phyloP scores from a whole-genome alignment of 1,140 invertebrate genomes.

The Panagrolaimus sp. region DNA sequence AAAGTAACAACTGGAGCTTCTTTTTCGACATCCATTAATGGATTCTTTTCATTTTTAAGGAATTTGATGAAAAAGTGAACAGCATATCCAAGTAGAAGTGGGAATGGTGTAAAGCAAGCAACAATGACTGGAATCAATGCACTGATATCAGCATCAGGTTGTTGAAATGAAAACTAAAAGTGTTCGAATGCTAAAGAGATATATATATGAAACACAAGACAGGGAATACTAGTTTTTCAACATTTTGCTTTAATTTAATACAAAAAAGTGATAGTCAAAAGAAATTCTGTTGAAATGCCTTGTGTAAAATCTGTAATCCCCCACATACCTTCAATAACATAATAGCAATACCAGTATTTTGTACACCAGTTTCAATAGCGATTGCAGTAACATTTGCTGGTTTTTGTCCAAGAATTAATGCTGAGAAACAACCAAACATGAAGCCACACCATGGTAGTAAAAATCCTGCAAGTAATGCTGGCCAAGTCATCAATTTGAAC shows the following conservation, averaged over 20 bases:
- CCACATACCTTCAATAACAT: slow-evolving; percentile 69
- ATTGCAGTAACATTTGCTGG: slow-evolving; percentile 70
- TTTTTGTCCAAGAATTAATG: slow-evolving; percentile 44
- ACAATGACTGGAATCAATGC: slow-evolving; percentile 76
- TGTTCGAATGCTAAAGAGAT: too few relatives aligned
- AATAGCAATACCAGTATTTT: slow-evolving; percentile 87
- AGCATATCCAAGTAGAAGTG: slow-evolving; percentile 63
- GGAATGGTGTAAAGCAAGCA: slow-evolving; percentile 85
- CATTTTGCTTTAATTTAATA: too few relatives aligned
- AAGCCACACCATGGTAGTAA: slow-evolving; percentile 82
- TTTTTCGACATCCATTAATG: neutral
- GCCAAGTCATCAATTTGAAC: slow-evolving; percentile 75
- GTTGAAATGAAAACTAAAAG: slow-evolving; percentile 60
- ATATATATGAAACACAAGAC: too few relatives aligned
- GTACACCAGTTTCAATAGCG: slow-evolving; percentile 83
- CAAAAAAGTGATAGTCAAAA: too few relatives aligned
- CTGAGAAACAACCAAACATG: slow-evolving; percentile 65
- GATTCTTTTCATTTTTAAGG: slow-evolving; percentile 25
- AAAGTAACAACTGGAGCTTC: neutral
- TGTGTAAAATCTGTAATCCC: too few relatives aligned
- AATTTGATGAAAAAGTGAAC: slow-evolving; percentile 47
- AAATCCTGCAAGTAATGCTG: slow-evolving; percentile 67
- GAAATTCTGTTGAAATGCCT: too few relatives aligned
- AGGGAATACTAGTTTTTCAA: too few relatives aligned
- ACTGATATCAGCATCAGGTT: slow-evolving; percentile 61